Percentiles rank a stretch among this genome's conserved stretches.
Evolutionary conservation across 1,140 invertebrate species (phyloP).

Genomic region (Scaptomyza graminum): DNA sequence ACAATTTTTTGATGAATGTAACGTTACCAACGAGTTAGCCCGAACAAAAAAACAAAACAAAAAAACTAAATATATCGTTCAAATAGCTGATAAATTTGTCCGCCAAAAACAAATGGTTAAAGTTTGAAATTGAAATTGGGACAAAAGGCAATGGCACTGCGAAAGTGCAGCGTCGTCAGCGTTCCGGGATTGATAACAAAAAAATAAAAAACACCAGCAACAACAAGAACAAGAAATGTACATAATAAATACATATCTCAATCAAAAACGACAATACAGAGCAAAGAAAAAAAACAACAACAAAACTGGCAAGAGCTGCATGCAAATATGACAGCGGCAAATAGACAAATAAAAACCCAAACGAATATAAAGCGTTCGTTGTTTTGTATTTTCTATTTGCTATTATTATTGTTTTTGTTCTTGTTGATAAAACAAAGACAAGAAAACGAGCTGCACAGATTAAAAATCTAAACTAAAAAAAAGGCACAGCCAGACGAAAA

Average conservation of each 20-base stretch:
- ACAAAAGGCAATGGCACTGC: slow-evolving; percentile 58
- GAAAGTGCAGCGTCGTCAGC: slow-evolving; percentile 26
- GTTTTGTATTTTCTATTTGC: slow-evolving; percentile 32
- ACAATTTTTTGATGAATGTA: slow-evolving; percentile 79
- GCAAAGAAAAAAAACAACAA: slow-evolving; percentile 40
- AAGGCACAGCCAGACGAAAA: slow-evolving; percentile 13
- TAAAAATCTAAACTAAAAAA: slow-evolving; percentile 73
- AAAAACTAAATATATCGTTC: slow-evolving; percentile 54
- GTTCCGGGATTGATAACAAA: slow-evolving; percentile 17
- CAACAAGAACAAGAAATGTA: slow-evolving; percentile 44
- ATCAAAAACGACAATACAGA: slow-evolving; percentile 69
- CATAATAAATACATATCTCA: slow-evolving; percentile 80
- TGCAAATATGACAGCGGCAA: slow-evolving; percentile 68
- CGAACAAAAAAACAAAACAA: slow-evolving; percentile 5
- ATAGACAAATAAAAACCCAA: slow-evolving; percentile 66
- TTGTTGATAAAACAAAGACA: slow-evolving; percentile 67
- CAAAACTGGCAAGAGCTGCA: slow-evolving; percentile 41
- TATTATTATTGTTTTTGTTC: slow-evolving; percentile 26
- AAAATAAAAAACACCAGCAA: neutral
- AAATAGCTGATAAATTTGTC: slow-evolving; percentile 78
- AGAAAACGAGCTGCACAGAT: slow-evolving; percentile 65
- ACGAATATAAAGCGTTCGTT: slow-evolving; percentile 73
- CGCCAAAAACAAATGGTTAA: slow-evolving; percentile 75
- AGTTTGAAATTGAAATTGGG: slow-evolving; percentile 79
- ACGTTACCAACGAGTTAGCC: slow-evolving; percentile 46